Evolutionary conservation across 2,113 vertebrate genomes (phyloP).

Genomic region (Prunella fulvescens): DNA sequence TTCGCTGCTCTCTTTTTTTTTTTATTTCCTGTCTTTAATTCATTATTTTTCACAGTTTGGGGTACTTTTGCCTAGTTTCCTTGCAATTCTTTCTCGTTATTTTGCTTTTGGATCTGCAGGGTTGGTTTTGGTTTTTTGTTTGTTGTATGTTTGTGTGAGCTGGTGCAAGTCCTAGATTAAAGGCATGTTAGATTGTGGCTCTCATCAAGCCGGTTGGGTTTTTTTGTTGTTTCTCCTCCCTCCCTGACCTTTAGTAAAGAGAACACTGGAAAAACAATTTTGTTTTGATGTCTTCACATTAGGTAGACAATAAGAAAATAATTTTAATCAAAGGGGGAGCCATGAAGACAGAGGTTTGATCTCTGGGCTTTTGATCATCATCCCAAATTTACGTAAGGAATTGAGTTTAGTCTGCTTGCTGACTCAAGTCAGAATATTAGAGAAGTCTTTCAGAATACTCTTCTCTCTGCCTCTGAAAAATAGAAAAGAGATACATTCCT

Average conservation of each 20-base stretch:
- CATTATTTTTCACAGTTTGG: not conserved
- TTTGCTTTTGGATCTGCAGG: not conserved
- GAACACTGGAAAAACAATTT: not conserved
- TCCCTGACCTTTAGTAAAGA: not conserved
- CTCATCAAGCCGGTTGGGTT: fast-evolving
- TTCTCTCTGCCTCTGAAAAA: not conserved
- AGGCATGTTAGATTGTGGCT: not conserved
- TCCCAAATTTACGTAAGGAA: not conserved
- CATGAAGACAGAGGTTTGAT: not conserved
- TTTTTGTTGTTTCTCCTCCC: not conserved
- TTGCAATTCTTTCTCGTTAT: not conserved
- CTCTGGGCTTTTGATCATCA: not conserved
- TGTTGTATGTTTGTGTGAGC: not conserved
- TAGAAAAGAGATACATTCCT: not conserved
- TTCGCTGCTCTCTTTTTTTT: not conserved
- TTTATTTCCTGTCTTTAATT: not conserved
- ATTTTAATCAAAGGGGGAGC: not conserved
- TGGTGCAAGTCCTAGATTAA: not conserved
- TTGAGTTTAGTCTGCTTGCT: not conserved
- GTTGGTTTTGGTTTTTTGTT: not conserved
- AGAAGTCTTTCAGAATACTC: not conserved
- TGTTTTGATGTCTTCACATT: not conserved
- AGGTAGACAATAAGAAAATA: not conserved
- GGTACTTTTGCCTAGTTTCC: not conserved
- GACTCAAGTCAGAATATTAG: not conserved